phyloP scores from a whole-genome alignment of 2,888 invertebrate genomes.

The Chymomyza caudatula region DNA sequence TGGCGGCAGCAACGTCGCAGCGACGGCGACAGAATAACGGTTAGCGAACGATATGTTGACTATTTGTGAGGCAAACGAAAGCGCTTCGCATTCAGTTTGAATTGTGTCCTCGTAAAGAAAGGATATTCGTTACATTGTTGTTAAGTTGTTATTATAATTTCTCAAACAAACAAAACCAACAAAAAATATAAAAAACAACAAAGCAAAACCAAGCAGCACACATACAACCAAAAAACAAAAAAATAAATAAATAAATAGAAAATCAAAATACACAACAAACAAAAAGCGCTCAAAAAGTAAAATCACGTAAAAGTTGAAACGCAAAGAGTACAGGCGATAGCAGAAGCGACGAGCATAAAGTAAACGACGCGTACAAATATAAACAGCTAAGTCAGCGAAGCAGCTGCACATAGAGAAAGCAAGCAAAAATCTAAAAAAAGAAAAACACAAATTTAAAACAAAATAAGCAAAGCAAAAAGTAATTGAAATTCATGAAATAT shows the following conservation, averaged over 20 bases:
- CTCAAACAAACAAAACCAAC: conserved; percentile 61
- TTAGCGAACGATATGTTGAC: conserved; percentile 65
- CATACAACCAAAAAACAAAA: conserved; percentile 36
- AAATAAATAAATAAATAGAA: conserved; percentile 29
- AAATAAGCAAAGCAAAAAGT: conserved; percentile 11
- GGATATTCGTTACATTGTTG: conserved; percentile 79
- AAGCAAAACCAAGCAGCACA: conserved; percentile 33
- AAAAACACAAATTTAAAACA: conserved; percentile 16
- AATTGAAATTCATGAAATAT: conserved; percentile 2
- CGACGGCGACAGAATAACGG: conserved; percentile 69
- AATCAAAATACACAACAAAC: conserved; percentile 35
- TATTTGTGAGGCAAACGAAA: conserved; percentile 77
- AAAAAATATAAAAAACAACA: conserved; percentile 47
- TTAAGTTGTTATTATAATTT: conserved; percentile 79
- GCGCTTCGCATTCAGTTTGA: conserved; percentile 78
- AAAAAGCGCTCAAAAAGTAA: conserved; percentile 36
- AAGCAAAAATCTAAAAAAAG: conserved; percentile 13
- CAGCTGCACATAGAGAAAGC: conserved; percentile 11
- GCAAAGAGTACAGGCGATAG: conserved; percentile 12
- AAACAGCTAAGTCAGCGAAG: conserved; percentile 17
- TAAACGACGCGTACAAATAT: conserved; percentile 25
- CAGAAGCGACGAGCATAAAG: conserved; percentile 13
- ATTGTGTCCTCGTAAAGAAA: conserved; percentile 79
- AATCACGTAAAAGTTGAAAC: conserved; percentile 28
- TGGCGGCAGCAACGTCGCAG: conserved; percentile 41